Evolutionary conservation across 1,140 invertebrate species (phyloP).

Genomic region (Ganaspis sp.): DNA sequence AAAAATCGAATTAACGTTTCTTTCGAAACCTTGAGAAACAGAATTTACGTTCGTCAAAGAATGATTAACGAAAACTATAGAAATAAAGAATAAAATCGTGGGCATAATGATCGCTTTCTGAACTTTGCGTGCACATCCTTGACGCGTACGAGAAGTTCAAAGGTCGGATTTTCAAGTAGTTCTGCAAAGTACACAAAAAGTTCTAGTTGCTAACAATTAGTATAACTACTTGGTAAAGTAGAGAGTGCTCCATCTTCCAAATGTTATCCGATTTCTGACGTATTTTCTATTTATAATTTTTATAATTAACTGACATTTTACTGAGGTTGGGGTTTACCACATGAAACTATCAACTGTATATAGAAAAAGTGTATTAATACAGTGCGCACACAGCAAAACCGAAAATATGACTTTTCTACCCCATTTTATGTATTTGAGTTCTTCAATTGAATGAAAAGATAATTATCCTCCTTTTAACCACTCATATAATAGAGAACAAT

Average conservation of each 20-base stretch:
- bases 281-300: neutral
- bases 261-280: neutral
- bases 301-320: conserved; percentile 1
- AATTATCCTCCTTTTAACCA: too few relatives aligned
- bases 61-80: neutral
- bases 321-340: neutral
- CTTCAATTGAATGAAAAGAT: too few relatives aligned
- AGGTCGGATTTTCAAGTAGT: conserved; percentile 43
- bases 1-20: too few relatives aligned
- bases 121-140: conserved; percentile 56
- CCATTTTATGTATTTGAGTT: too few relatives aligned
- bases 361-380: too few relatives aligned
- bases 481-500: too few relatives aligned
- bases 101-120: conserved; percentile 41
- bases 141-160: conserved; percentile 48
- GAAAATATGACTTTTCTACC: too few relatives aligned
- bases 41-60: neutral
- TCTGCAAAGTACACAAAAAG: neutral
- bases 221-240: neutral
- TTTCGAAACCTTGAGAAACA: neutral
- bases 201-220: neutral
- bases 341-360: neutral
- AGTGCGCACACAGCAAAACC: too few relatives aligned
- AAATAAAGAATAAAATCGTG: conserved; percentile 34
- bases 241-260: neutral